These are phyloP conservation scores for Scotopteryx bipunctaria DNA, from an alignment of 2,888 invertebrate species.

Conservation along the genomic window DNA sequence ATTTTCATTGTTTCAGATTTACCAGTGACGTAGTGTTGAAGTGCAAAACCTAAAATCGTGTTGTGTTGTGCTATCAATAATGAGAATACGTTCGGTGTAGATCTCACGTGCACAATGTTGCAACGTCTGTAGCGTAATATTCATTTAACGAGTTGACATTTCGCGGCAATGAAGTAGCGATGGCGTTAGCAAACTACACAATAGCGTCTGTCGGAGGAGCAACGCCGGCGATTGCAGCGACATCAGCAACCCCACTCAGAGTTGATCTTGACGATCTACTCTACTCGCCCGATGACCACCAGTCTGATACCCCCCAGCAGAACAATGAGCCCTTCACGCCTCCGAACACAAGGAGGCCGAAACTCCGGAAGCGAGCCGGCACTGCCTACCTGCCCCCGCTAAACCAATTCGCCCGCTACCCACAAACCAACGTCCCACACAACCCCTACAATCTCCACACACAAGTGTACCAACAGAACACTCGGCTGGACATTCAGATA, in stretches of 20 bases:
- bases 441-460: slow-evolving; percentile 71
- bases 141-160: slow-evolving; percentile 66
- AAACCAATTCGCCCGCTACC: slow-evolving; percentile 72
- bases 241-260: slow-evolving; percentile 61
- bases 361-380: slow-evolving; percentile 75
- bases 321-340: slow-evolving; percentile 59
- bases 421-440: slow-evolving; percentile 62
- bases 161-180: slow-evolving; percentile 67
- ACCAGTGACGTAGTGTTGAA: slow-evolving; percentile 44
- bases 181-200: slow-evolving; percentile 78
- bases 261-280: slow-evolving; percentile 71
- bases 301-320: slow-evolving; percentile 52
- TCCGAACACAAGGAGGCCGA: slow-evolving; percentile 64
- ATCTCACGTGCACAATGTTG: slow-evolving; percentile 62
- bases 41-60: slow-evolving; percentile 52
- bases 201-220: slow-evolving; percentile 61
- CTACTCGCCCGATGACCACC: slow-evolving; percentile 70
- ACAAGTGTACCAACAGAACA: slow-evolving; percentile 71
- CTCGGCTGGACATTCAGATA: slow-evolving; percentile 67
- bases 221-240: slow-evolving; percentile 61
- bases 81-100: slow-evolving; percentile 62
- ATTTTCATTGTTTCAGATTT: slow-evolving; percentile 65
- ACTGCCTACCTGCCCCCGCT: slow-evolving; percentile 73
- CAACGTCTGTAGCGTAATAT: slow-evolving; percentile 55
- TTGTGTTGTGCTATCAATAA: slow-evolving; percentile 57